Conservation (phyloP, 2,113 vertebrate genomes). For the Melanocharis versteri region DNA sequence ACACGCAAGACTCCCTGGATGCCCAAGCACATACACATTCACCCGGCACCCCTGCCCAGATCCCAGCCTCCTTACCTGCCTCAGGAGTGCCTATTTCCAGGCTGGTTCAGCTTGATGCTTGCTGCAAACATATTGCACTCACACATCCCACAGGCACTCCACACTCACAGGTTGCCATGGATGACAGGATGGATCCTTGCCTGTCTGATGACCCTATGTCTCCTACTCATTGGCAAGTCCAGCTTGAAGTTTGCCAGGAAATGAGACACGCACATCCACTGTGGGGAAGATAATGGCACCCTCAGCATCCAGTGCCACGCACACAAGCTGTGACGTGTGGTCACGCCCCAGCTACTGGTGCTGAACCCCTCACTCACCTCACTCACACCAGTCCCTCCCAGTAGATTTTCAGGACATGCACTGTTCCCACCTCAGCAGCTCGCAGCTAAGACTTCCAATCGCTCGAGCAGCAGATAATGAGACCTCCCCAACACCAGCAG, state of each 20-base stretch:
- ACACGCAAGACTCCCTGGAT: neutral
- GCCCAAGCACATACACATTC: neutral
- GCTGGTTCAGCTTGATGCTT: neutral
- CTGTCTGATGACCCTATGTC: accelerated
- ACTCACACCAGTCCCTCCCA: neutral
- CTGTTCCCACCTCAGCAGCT: neutral
- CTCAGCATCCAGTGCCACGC: neutral
- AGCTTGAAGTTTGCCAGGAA: neutral
- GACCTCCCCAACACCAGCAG: neutral
- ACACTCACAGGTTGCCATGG: neutral
- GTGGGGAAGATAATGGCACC: neutral
- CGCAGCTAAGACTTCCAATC: neutral
- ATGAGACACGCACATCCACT: accelerated
- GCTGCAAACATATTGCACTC: neutral
- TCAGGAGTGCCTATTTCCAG: neutral
- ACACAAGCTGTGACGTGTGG: accelerated
- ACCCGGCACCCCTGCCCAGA: neutral
- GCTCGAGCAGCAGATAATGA: neutral
- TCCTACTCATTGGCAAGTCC: neutral
- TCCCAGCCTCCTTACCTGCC: neutral
- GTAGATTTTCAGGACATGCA: neutral
- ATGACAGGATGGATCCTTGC: neutral
- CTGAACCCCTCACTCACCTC: neutral
- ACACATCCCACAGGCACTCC: too few relatives aligned
- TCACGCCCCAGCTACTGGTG: neutral